These are phyloP conservation scores for Sternotherus odoratus DNA, from an alignment of 2,797 vertebrate genomes.

Conservation along the genomic window DNA sequence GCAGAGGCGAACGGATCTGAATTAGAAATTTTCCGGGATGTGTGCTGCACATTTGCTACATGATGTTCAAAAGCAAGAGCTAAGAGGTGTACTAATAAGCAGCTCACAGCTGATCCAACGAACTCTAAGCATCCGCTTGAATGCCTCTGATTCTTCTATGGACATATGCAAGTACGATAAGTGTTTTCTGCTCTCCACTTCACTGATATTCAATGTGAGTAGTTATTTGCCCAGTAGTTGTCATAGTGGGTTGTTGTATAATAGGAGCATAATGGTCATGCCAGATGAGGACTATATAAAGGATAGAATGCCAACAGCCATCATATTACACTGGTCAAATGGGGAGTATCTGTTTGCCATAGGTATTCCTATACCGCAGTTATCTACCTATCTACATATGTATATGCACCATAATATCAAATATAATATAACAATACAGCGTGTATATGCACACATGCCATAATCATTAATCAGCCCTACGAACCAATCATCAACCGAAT, in stretches of 20 bases:
- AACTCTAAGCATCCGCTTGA: not conserved
- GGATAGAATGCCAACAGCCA: not conserved
- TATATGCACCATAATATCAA: not conserved
- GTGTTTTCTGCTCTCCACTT: not conserved
- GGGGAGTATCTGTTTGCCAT: rapidly evolving
- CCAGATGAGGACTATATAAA: rapidly evolving
- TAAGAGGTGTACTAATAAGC: not conserved
- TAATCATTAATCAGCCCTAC: not conserved
- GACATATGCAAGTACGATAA: not conserved
- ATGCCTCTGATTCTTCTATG: not conserved
- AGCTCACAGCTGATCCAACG: not conserved
- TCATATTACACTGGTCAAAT: rapidly evolving
- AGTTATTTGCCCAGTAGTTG: not conserved
- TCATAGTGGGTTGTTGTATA: not conserved
- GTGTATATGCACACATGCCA: not conserved
- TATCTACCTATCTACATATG: rapidly evolving
- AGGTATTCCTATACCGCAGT: not conserved
- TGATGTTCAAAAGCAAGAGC: not conserved
- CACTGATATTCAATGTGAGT: rapidly evolving
- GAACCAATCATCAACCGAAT: not conserved
- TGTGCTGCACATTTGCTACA: not conserved
- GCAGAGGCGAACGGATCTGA: rapidly evolving
- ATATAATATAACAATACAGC: not conserved
- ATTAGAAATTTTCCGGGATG: rapidly evolving
- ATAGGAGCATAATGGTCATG: not conserved